Conservation (phyloP, 2,888 invertebrate genomes). For the Apodemia mormo region DNA sequence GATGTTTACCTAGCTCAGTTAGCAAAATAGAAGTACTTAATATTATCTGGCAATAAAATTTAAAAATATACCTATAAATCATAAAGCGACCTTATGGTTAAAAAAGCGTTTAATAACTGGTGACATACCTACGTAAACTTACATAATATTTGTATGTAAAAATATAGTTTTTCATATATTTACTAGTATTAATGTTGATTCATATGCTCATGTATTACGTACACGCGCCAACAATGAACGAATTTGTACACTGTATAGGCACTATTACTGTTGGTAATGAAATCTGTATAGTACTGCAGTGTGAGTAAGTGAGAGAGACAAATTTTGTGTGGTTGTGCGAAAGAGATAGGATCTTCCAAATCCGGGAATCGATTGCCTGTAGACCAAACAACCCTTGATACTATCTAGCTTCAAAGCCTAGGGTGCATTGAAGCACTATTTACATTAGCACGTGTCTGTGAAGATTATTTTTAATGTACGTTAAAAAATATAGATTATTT, state of each 20-base stretch:
- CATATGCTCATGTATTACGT: conserved; percentile 12
- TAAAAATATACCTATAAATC: too few species aligned
- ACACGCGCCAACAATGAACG: conserved; percentile 14
- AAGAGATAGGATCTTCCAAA: conserved; percentile 60
- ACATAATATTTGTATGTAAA: neutral
- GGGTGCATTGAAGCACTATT: conserved; percentile 31
- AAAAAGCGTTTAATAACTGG: neutral
- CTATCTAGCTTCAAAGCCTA: conserved; percentile 31
- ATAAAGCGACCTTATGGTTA: neutral
- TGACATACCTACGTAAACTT: neutral
- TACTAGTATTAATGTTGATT: neutral
- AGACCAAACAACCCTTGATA: conserved; percentile 64
- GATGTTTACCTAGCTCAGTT: neutral
- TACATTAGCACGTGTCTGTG: conserved; percentile 40
- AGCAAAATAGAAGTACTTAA: too few species aligned
- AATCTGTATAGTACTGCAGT: conserved; percentile 58
- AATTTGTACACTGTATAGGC: conserved; percentile 13
- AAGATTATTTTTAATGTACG: neutral
- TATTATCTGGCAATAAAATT: too few species aligned
- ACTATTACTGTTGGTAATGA: conserved; percentile 48
- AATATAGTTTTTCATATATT: too few species aligned
- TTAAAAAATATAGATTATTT: neutral
- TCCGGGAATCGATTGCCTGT: conserved; percentile 69
- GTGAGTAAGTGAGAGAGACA: conserved; percentile 48
- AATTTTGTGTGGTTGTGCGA: conserved; percentile 45